These are phyloP conservation scores for Lissonota sp. DNA, from an alignment of 2,888 invertebrate genomes.

Conservation along the genomic window DNA sequence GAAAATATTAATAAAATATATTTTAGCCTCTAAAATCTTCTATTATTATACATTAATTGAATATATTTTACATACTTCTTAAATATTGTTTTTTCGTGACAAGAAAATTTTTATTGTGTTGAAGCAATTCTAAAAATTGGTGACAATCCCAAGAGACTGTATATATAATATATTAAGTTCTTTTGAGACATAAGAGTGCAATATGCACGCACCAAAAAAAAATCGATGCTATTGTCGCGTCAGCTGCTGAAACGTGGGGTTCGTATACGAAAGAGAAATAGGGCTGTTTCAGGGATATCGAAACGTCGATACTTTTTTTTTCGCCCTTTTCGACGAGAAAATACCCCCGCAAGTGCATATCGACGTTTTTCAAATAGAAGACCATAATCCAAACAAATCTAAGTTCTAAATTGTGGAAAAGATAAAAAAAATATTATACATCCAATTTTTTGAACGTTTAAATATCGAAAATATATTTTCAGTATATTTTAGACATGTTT, in stretches of 20 bases:
- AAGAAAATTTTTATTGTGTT: too few species aligned
- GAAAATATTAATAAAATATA: too few species aligned
- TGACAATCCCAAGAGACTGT: neutral
- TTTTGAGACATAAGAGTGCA: constrained; percentile 34
- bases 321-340: constrained; percentile 17
- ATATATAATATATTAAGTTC: neutral
- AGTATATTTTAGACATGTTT: too few species aligned
- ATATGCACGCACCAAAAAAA: constrained; percentile 52
- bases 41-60: too few species aligned
- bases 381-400: too few species aligned
- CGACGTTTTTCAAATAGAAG: neutral
- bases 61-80: too few species aligned
- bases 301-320: constrained; percentile 50
- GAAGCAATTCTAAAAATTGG: neutral
- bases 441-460: too few species aligned
- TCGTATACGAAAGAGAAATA: constrained; percentile 14
- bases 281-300: constrained; percentile 31
- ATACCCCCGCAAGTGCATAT: constrained; percentile 8
- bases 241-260: constrained; percentile 37
- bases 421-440: too few species aligned
- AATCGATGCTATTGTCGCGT: constrained; percentile 52
- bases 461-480: too few species aligned
- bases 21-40: too few species aligned
- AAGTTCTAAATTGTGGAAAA: too few species aligned
- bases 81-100: too few species aligned